Percentiles rank a stretch among this genome's conserved stretches.
Evolutionary conservation across 2,888 invertebrate genomes (phyloP).

Genomic region (Nineta flava): DNA sequence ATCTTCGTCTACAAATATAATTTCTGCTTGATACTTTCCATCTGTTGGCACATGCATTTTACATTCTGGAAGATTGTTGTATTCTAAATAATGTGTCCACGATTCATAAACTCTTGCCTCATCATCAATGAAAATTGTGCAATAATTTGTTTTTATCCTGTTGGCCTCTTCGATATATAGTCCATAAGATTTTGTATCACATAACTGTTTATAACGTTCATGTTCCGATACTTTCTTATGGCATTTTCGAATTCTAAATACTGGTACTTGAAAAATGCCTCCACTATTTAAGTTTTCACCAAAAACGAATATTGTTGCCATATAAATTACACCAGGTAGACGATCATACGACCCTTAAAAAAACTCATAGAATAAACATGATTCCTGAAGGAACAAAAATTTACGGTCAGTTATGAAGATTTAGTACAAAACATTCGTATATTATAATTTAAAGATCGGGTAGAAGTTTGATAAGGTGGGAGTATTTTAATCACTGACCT

Average conservation of each 20-base stretch:
- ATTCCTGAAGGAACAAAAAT: too few relatives aligned
- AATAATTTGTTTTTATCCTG: neutral
- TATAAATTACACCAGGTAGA: neutral
- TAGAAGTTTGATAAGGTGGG: too few relatives aligned
- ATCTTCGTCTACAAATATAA: neutral
- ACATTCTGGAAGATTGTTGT: neutral
- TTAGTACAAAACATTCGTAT: too few relatives aligned
- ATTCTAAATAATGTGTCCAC: neutral
- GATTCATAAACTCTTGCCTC: neutral
- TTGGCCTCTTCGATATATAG: neutral
- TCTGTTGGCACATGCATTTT: neutral
- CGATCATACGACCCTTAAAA: neutral
- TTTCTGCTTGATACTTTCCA: neutral
- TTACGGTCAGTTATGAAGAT: too few relatives aligned
- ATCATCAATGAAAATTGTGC: neutral
- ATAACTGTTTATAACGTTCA: neutral
- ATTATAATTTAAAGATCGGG: too few relatives aligned
- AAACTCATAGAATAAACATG: too few relatives aligned
- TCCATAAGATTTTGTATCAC: neutral
- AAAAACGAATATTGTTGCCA: neutral
- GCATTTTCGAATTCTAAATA: neutral
- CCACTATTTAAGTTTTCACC: neutral
- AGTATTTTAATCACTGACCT: too few relatives aligned
- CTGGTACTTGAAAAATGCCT: neutral
- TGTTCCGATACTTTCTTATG: neutral